These are phyloP conservation scores for Serinus canaria DNA, from an alignment of 2,113 vertebrate species.

Conservation along the genomic window DNA sequence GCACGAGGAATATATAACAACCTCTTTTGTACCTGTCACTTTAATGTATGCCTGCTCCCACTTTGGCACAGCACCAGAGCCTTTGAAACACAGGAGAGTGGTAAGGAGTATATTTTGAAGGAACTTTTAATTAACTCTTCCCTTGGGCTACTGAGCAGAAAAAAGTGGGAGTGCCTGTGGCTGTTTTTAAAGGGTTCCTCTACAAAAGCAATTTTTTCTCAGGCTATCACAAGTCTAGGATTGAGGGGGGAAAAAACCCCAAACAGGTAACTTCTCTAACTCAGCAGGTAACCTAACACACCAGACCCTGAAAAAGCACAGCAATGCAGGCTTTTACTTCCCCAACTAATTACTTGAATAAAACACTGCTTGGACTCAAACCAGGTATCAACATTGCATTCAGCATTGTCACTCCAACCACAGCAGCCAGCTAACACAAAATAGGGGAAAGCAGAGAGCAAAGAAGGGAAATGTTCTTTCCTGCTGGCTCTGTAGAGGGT, in stretches of 20 bases:
- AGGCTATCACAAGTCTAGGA: conserved; percentile 41
- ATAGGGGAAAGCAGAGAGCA: not conserved
- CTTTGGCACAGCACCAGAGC: conserved; percentile 58
- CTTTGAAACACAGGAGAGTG: conserved; percentile 46
- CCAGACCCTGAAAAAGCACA: not conserved
- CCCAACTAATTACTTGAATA: conserved; percentile 43
- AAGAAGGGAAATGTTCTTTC: not conserved
- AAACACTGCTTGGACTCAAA: conserved; percentile 32
- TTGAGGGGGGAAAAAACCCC: fast-evolving
- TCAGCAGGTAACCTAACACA: conserved; percentile 45
- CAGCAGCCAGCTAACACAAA: not conserved
- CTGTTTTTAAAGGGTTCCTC: conserved; percentile 28
- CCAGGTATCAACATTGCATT: conserved; percentile 28
- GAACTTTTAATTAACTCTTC: conserved; percentile 68
- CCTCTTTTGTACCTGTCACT: conserved; percentile 50
- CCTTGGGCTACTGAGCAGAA: conserved; percentile 42
- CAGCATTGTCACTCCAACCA: not conserved
- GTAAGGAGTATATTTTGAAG: conserved; percentile 57
- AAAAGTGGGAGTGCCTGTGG: not conserved
- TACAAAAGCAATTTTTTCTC: conserved; percentile 24
- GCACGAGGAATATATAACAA: not conserved
- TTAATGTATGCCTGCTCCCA: conserved; percentile 46
- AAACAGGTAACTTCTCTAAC: conserved; percentile 20
- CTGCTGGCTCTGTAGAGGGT: not conserved
- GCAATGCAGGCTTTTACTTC: not conserved